These are phyloP conservation scores for Bovichtus diacanthus DNA, from an alignment of 2,797 vertebrate genomes.

Conservation along the genomic window DNA sequence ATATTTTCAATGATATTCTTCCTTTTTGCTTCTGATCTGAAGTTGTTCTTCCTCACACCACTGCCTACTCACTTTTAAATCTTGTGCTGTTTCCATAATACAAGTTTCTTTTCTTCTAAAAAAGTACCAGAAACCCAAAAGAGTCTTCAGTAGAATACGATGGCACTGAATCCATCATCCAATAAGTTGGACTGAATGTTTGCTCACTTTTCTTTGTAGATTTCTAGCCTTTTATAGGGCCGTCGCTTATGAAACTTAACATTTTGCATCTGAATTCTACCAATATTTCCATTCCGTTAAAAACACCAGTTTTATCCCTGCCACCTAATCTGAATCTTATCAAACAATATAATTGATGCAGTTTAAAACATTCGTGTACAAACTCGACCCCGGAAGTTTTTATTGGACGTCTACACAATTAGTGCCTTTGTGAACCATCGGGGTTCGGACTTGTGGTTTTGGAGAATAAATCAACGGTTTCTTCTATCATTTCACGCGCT, in stretches of 20 bases:
- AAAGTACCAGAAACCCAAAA: neutral
- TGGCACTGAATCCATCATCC: neutral
- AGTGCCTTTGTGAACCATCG: constrained; percentile 71
- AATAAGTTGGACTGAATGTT: constrained; percentile 47
- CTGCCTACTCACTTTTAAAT: neutral
- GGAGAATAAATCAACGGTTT: constrained; percentile 6
- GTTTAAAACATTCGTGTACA: neutral
- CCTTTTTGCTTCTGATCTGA: too few relatives aligned
- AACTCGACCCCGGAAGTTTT: neutral
- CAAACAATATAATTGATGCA: neutral
- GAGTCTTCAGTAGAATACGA: neutral
- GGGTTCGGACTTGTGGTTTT: constrained; percentile 15
- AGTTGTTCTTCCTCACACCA: too few relatives aligned
- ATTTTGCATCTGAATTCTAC: constrained; percentile 18
- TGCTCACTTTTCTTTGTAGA: neutral
- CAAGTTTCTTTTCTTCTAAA: neutral
- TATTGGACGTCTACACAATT: constrained; percentile 59
- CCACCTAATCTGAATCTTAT: neutral
- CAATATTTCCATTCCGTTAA: neutral
- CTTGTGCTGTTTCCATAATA: neutral
- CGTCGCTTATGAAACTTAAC: neutral
- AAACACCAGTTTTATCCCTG: neutral
- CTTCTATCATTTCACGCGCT: neutral
- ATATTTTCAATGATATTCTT: too few relatives aligned
- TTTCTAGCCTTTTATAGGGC: too few relatives aligned